Evolutionary conservation across 2,888 invertebrate genomes (phyloP), one percentile per base, ranked within the genome.

Genomic region (Tanytarsus gracilentus): DNA sequence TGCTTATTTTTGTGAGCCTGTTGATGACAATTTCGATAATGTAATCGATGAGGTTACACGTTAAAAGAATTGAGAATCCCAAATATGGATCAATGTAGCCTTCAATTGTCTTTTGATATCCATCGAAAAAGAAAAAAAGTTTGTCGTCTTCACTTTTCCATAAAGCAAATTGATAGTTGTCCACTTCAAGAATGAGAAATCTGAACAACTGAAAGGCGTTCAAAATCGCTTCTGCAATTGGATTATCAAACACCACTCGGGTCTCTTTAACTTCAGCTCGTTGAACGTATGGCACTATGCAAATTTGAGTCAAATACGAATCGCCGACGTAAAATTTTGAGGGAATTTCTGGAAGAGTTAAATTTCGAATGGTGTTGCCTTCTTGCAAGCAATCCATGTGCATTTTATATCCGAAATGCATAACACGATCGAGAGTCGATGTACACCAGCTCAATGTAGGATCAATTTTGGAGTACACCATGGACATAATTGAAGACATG

Each of bases 391-490:
- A 26, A 9, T 51, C 33, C 72, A 71, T 6, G 50, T 69, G 79
- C 71, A 80, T 76, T 53, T 71, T 69, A 66, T 79, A 78, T 1
- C 80, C 81, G 44, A 76, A 72, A 23, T 78, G 77, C 3, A 81
- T 64, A 21, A 81, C 72, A 63, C 78, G 77, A 65, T 84, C 84
- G 1, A 85, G 68, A 14, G 79, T 76, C 62, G 78, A 78, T 66
- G 78, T 75, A 0, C 76, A 78, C 85, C 85, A 85, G 59, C 78
- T 75, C 56, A 78, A 79, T 0, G 83, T 78, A 0, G 80, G 79
- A 2, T 84, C 82, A 64, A 85, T 81, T 66, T 81, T 78, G 0
- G 82, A 76, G 64, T 85, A 85, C 0, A 82, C 78, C 70, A 84
- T 72, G 3, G 80, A 79, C 5, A 80, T 76, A 0, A 80, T 71